Conservation (phyloP, 2,888 invertebrate genomes). For the Nomada fabriciana region DNA sequence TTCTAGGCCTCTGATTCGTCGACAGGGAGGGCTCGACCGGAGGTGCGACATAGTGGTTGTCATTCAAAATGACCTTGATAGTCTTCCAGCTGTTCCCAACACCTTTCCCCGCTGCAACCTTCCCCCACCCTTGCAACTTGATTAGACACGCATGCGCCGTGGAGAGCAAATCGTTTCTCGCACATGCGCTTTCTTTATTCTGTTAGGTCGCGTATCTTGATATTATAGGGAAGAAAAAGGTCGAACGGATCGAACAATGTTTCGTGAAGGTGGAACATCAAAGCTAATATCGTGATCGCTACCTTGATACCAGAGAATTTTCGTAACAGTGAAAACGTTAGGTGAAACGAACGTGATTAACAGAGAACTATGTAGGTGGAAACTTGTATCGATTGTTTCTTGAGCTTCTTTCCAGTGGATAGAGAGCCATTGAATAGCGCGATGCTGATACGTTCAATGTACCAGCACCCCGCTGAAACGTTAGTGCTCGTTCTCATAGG, state of each 20-base stretch:
- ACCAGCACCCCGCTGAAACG: not conserved
- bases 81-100: conserved; percentile 75
- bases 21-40: conserved; percentile 75
- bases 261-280: not conserved
- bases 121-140: conserved; percentile 11
- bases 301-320: not conserved
- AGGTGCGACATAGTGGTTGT: conserved; percentile 75
- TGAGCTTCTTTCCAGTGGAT: not conserved
- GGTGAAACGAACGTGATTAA: conserved; percentile 11
- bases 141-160: conserved; percentile 34
- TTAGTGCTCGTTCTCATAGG: not conserved
- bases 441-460: not conserved
- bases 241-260: conserved; percentile 8
- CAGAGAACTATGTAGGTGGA: not conserved
- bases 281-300: not conserved
- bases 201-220: not conserved
- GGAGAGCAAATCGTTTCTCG: not conserved
- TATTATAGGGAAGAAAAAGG: not conserved
- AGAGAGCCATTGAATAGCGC: not conserved
- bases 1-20: conserved; percentile 72
- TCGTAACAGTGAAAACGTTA: conserved; percentile 23
- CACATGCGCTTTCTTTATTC: conserved; percentile 27
- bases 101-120: conserved; percentile 52
- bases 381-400: conserved; percentile 16
- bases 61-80: conserved; percentile 77